These are phyloP conservation scores for Probosciger aterrimus DNA, from an alignment of 2,113 vertebrate genomes.

Conservation along the genomic window DNA sequence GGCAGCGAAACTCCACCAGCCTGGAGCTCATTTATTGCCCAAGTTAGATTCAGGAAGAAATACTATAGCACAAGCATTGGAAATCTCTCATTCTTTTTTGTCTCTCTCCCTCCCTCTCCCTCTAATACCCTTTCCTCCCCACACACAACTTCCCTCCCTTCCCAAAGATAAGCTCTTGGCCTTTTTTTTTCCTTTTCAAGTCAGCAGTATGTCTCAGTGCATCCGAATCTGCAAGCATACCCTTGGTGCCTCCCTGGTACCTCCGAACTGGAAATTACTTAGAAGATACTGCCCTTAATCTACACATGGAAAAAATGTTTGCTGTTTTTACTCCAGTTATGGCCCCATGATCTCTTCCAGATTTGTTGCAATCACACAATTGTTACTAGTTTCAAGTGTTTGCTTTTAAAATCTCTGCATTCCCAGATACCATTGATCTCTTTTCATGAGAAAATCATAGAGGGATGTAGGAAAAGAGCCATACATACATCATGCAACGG, in stretches of 20 bases:
- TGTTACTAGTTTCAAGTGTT: not conserved
- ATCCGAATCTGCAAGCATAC: not conserved
- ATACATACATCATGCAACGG: not conserved
- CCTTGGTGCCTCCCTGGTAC: not conserved
- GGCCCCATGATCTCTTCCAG: not conserved
- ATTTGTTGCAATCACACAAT: not conserved
- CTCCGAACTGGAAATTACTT: not conserved
- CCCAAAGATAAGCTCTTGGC: not conserved
- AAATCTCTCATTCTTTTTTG: not conserved
- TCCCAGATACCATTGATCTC: not conserved
- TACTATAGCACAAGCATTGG: not conserved
- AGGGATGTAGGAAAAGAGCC: not conserved
- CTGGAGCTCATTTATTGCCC: not conserved
- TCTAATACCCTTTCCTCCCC: not conserved
- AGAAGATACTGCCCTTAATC: not conserved
- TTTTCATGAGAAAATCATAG: not conserved
- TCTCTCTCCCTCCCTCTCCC: not conserved
- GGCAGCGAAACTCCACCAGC: not conserved
- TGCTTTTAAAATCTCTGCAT: not conserved
- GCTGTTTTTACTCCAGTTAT: not conserved
- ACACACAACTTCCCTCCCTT: rapidly evolving
- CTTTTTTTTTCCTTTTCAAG: not conserved
- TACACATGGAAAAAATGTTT: not conserved
- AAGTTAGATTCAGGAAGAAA: not conserved
- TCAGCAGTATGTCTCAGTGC: not conserved